Base-by-base conservation (phyloP, 2,888 invertebrate genomes). In the Gryllus longicercus region DNA sequence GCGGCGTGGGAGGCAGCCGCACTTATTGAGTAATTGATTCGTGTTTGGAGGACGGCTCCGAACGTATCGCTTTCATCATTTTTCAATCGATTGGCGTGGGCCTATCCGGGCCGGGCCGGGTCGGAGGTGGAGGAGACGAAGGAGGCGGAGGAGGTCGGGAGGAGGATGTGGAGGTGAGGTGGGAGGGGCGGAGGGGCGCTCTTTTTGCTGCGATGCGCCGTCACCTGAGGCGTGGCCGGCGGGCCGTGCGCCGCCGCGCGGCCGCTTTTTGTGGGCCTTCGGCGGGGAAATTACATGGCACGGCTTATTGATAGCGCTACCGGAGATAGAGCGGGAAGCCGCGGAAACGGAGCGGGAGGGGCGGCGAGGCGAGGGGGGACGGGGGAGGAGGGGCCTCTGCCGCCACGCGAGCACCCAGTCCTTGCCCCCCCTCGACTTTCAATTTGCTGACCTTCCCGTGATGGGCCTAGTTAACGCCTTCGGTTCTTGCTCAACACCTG, bases 31-130 rank as follows among this genome's bases (percentile, higher is more conserved):
- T 63, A 63, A 63, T 63, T 63, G 63, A 63, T 63, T 63, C 63
- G 63, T 63, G 63, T 63, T 63, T 63, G 63, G 63, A n/a, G n/a
- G 16, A 63, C 63, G 63, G 63, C n/a, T 63, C 63, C 63, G 63
- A 63, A 63, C 63, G 63, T 63, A 63, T 63, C 63, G n/a, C 63
- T 63, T 63, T 63, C 63, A 63, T 63, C 63, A 63, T 63, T 63
- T 63, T 63, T 63, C 63, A 63, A 14, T 63, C 63, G 63, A 63
- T 14, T 63, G 63, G 63, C 63, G 63, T 63, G 63, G 16, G 63
- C 63, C 63, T 63, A 63, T 63, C 63, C n/a, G 63, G 63, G 63
- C 63, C 63, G 63, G 14, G 63, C 63, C 16, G n/a, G 63, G n/a
- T n/a, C 63, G 63, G 63, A n/a, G 14, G 16, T 14, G 4, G 63